Evolutionary conservation across 2,797 vertebrate species (phyloP), one percentile per base, ranked within the genome.

Genomic region (Mormyrus proboscirostris): DNA sequence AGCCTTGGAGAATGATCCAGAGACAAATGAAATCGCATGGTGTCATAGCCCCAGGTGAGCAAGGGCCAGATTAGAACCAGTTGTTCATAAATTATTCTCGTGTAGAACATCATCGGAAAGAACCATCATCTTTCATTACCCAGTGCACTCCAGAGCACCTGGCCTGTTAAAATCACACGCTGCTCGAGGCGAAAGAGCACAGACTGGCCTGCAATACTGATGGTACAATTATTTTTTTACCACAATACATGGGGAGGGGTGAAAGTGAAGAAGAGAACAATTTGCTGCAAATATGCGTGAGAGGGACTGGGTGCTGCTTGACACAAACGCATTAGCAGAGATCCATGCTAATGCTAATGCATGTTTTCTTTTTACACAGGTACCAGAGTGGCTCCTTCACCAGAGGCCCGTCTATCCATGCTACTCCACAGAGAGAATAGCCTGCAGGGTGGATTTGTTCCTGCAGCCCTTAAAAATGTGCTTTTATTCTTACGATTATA

Each of bases 11-110:
- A 47, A 79, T n/a, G 41, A 89, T 90, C 91, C 69, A 86, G 86
- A 88, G 88, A 33, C 88, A 94, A 94, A 93, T 92, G 89, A 92
- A 92, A 93, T 93, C 91, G 90, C 89, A 91, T 94, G 92, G 94
- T 92, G 87, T 47, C 62, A 57, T 89, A 47, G 90, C 89, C 92
- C 29, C 16, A 9, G 29, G 90, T 92, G 87, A 88, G 85, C 62
- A 55, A 19, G 76, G 92, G 90, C 90, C 38, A 47, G 83, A 92
- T 88, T 82, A 93, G 92, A 93, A 92, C 87, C 91, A 92, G 92
- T 93, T 93, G 90, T 94, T 95, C 93, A 92, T 55, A 91, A 93
- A 94, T 93, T 89, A 93, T 93, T 94, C 82, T 90, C 82, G 92
- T 92, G 93, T 91, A 93, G 89, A 93, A 92, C 90, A 91, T 89